Evolutionary conservation across 2,797 vertebrate genomes (phyloP), one percentile per base, ranked within the genome.

Genomic region (Melanogrammus aeglefinus): DNA sequence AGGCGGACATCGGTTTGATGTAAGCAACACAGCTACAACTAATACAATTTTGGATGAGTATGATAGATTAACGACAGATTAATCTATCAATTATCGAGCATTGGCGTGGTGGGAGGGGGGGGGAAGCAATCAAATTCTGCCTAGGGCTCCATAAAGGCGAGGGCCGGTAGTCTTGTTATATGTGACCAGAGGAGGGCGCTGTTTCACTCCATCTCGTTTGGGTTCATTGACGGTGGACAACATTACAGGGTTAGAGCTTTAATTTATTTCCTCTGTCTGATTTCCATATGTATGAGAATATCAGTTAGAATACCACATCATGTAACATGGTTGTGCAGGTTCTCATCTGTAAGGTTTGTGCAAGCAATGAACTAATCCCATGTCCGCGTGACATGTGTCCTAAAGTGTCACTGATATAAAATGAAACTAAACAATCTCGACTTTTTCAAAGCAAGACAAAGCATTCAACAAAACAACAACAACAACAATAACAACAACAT

Each of bases 371-470:
- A 73, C n/a, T 9, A 38, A 73, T 21, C 35, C 10, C 35, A 73
- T 73, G 33, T 36, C 71, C 51, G n/a, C 3, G 51, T 57, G 51
- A 57, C 51, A n/a, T n/a, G 27, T 66, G 57, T 31, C 3, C 70
- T 72, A 33, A 29, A 33, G 38, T 66, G 12, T 76, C 75, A 24
- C 57, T 35, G 10, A 80, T 38, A 80, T 27, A 74, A 27, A 63
- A 47, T n/a, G 1, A 63, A 73, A 74, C 24, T 35, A 82, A 4
- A 33, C 70, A 72, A 72, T 31, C 29, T 72, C 14, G 14, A 79
- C 75, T 90, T 89, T 44, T 80, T 86, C 73, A 86, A 86, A 86
- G 69, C 78, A 78, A 78, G 41, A 85, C 73, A 83, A 38, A 76
- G 44, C 13, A 85, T 18, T 80, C 73, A 90, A 79, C 74, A 80